phyloP scores from a whole-genome alignment of 2,797 vertebrate genomes.

The Phyllotis vaccarum region DNA sequence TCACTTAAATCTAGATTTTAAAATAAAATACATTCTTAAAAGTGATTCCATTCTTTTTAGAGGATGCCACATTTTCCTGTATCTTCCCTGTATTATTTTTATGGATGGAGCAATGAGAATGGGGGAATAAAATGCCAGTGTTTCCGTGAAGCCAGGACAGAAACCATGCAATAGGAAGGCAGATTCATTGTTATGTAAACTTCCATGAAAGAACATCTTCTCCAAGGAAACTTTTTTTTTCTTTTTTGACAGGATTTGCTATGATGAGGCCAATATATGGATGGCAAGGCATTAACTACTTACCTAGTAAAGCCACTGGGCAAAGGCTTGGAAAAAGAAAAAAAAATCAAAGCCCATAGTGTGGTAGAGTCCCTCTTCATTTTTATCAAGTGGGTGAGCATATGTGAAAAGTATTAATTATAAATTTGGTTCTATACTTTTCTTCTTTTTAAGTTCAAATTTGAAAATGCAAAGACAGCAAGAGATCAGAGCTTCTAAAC shows the following conservation, averaged over 20 bases:
- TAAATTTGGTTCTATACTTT: conserved; percentile 82
- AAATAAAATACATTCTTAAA: conserved; percentile 72
- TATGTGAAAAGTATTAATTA: conserved; percentile 86
- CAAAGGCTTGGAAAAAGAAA: conserved; percentile 31
- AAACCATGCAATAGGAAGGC: conserved; percentile 40
- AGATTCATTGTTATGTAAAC: conserved; percentile 64
- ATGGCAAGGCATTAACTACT: conserved; percentile 25
- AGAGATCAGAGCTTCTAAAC: conserved; percentile 90
- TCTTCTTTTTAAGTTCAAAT: conserved; percentile 85
- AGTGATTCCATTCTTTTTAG: conserved; percentile 73
- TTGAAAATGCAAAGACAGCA: conserved; percentile 91
- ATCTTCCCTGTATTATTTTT: conserved; percentile 54
- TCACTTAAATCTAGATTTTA: conserved; percentile 68
- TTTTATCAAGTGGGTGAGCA: conserved; percentile 36
- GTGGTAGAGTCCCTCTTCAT: not conserved
- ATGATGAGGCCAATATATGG: conserved; percentile 38
- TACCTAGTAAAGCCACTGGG: conserved; percentile 35
- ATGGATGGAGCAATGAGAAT: conserved; percentile 36
- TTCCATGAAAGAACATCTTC: conserved; percentile 31
- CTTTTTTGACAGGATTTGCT: not conserved
- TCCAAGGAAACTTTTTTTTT: not conserved
- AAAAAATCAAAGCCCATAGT: conserved; percentile 31
- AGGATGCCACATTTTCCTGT: conserved; percentile 64
- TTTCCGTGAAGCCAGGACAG: conserved; percentile 35
- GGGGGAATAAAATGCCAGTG: not conserved